phyloP scores from a whole-genome alignment of 2,797 vertebrate species.

The Pteropus rufus region DNA sequence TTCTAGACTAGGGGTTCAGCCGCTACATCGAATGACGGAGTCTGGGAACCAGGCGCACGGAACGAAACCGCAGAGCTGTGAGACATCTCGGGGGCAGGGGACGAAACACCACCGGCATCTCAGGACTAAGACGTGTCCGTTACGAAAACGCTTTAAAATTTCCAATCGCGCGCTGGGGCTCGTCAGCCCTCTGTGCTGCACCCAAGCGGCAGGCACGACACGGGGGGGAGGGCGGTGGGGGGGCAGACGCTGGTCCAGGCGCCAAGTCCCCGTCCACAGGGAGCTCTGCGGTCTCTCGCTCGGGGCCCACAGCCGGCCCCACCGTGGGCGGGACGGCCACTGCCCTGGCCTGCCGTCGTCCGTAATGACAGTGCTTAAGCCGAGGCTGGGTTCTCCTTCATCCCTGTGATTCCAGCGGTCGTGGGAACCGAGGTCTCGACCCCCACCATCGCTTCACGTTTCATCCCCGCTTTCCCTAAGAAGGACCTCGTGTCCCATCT shows the following conservation, averaged over 20 bases:
- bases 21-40: no score
- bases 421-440: neutral
- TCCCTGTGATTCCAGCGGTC: neutral
- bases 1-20: neutral
- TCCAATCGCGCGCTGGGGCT: fast-evolving
- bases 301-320: neutral
- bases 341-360: fast-evolving
- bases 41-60: neutral
- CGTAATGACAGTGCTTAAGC: neutral
- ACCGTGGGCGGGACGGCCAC: neutral
- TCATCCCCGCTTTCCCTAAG: neutral
- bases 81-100: neutral
- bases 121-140: neutral
- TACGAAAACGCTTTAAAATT: neutral
- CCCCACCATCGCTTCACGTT: neutral
- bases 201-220: fast-evolving
- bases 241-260: fast-evolving
- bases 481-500: neutral
- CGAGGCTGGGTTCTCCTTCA: neutral
- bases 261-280: neutral
- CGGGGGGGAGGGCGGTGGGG: fast-evolving
- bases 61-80: no score
- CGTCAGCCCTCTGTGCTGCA: neutral
- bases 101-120: no score
- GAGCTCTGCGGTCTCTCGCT: neutral